Base-by-base conservation (phyloP, 2,113 vertebrate genomes). In the Planiliza haematocheilus region DNA sequence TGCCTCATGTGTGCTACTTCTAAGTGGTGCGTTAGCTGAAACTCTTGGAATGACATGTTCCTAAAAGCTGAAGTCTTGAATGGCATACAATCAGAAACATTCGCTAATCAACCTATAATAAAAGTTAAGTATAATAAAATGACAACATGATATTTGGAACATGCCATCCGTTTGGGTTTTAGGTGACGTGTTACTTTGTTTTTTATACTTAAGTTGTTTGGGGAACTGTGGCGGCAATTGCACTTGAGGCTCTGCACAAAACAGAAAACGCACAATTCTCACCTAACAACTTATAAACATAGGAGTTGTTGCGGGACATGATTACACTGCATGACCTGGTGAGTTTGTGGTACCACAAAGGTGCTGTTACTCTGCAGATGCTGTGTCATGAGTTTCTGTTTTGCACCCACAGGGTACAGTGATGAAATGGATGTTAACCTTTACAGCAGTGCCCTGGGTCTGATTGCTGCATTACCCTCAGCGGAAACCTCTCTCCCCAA, bases 401-500 rank as follows among this genome's bases (percentile, higher is more conserved):
- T 42, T 56, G 42, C 61, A 39, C 14, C n/a, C 0, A 12, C 17
- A 39, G 59, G 58, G 37, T 48, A n/a, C 7, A 39, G 18, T 2
- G 37, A 51, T 58, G n/a, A 50, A 72, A 64, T 11, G 24, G 39
- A 8, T 60, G 36, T 71, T 65, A 30, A 60, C 43, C 69, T 89
- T 62, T 53, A 70, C 24, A 61, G 16, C 36, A 55, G 52, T 49
- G 55, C 18, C 45, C 21, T 5, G 14, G 69, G 70, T 78, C 39
- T 2, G 55, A 51, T 77, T 70, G 62, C 71, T 66, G 61, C 51
- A 52, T 84, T 51, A 63, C 34, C 48, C 48, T 73, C 70, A 9
- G 39, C 43, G 74, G 43, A 74, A 76, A 85, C 55, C 11, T 70
- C 48, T 70, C 51, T 84, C 78, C 83, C 77, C 73, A 60, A 82